Base-by-base conservation (phyloP, 1,140 invertebrate genomes). In the Atta colombica region DNA sequence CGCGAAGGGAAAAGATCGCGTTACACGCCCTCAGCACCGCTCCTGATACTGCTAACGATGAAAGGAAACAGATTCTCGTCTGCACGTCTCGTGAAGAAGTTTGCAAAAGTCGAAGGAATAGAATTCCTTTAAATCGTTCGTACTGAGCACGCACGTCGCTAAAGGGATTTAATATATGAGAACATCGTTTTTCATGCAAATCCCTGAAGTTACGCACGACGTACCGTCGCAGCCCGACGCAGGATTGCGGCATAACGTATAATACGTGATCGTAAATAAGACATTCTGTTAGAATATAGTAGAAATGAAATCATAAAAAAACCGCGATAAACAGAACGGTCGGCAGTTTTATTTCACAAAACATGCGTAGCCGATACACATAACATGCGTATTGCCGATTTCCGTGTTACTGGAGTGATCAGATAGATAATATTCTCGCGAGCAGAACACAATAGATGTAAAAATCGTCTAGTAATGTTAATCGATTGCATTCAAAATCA, bases 241-340 rank as follows among this genome's bases (percentile, higher is more conserved):
- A 16, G 25, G 25, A 16, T 12, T 14, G 14, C 14, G 25, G 16
- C n/a, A 18, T 35, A 72, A 45, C 25, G 39, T 61, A 55, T 82
- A 82, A 74, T 49, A 55, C 80, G 55, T 58, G 69, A 74, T 61
- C 55, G 69, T 61, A 82, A 82, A 74, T 82, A 74, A 18, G 55
- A 51, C 55, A 74, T 84, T 72, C 66, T 14, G 68, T 35, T 49
- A 35, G 25, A 74, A 60, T 39, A 35, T 61, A 21, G 31, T 45
- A 39, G 72, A 84, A 84, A 75, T 74, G 55, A 51, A 74, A 84
- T 61, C 80, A 25, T 84, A 75, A 84, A 39, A 51, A 21, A 35
- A 4, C 3, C 25, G 39, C 18, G 18, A 18, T 58, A 72, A 81
- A 35, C 68, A 72, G 53, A 82, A 61, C 3, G 68, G 35, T 3